Conservation (phyloP, 2,888 invertebrate species). For the Drosophila austrosaltans region DNA sequence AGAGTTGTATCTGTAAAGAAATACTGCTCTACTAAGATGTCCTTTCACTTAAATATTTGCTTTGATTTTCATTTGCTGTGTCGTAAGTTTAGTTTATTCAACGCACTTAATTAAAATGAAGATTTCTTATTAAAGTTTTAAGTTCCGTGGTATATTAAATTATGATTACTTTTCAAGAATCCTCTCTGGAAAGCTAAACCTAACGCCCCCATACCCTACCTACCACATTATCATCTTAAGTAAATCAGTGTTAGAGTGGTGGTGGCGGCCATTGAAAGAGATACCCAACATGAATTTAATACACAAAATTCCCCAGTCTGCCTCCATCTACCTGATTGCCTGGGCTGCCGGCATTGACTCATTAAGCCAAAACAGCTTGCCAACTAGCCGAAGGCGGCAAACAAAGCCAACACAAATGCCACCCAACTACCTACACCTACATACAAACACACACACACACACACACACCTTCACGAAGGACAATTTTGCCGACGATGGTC, state of each 20-base stretch:
- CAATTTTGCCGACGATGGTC: too few species aligned
- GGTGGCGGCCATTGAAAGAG: not conserved
- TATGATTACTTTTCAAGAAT: too few species aligned
- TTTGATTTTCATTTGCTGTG: too few species aligned
- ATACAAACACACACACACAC: not conserved
- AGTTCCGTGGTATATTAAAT: too few species aligned
- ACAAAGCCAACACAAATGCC: constrained; percentile 14
- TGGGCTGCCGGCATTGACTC: constrained; percentile 28
- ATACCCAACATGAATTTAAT: not conserved
- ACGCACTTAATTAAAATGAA: too few species aligned
- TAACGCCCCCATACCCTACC: not conserved
- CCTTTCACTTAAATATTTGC: too few species aligned
- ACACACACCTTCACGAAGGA: not conserved
- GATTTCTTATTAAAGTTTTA: too few species aligned
- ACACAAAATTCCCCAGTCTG: not conserved
- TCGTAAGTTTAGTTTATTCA: too few species aligned
- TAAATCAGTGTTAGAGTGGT: not conserved
- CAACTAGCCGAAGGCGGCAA: constrained; percentile 31
- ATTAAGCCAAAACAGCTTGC: constrained; percentile 45
- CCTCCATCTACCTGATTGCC: not conserved
- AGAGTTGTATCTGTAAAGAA: too few species aligned
- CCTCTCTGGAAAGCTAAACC: too few species aligned
- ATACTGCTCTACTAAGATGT: too few species aligned
- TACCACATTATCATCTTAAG: not conserved
- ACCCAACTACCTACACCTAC: not conserved